Base-by-base conservation (phyloP, 2,888 invertebrate species). In the Pecten maximus region DNA sequence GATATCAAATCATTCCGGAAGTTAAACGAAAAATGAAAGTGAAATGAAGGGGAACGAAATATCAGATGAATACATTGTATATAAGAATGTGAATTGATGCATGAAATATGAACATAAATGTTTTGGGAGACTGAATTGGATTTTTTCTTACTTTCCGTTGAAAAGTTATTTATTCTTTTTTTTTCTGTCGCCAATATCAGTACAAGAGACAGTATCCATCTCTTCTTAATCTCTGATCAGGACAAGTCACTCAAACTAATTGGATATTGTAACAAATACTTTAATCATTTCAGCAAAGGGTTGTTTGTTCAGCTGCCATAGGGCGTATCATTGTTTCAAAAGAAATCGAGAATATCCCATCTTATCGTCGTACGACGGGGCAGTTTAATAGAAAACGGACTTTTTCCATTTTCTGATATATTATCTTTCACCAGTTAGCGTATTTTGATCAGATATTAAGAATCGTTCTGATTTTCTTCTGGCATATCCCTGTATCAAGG, bases 341-440 rank as follows among this genome's bases (percentile, higher is more conserved):
- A 74, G 74, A 74, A 74, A 74, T 74, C 74, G 74, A 74, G 74
- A 74, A 74, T 74, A 74, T 2, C 74, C 74, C 74, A 74, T 74
- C 74, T 74, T 74, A 88, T 88, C 88, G 15, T n/a, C n/a, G n/a
- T 40, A 40, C n/a, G n/a, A 48, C 28, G 88, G 40, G 40, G n/a
- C 28, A 88, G 88, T 88, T 88, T 88, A 88, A 88, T 88, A 88
- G 88, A 88, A 88, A 88, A 88, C 88, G 88, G 88, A 48, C 23
- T 28, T 74, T 88, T 88, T 88, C 88, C 44, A 88, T 88, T 44
- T 88, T 88, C 88, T 88, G 88, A 88, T 88, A 88, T 88, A 88
- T 88, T 28, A 88, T 88, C 88, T 88, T 88, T 88, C 88, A 88
- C 44, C 40, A 44, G 40, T 88, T 88, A 48, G 40, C 48, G 44